Evolutionary conservation across 2,888 invertebrate species (phyloP).

Genomic region (Brachyopa scutellaris): DNA sequence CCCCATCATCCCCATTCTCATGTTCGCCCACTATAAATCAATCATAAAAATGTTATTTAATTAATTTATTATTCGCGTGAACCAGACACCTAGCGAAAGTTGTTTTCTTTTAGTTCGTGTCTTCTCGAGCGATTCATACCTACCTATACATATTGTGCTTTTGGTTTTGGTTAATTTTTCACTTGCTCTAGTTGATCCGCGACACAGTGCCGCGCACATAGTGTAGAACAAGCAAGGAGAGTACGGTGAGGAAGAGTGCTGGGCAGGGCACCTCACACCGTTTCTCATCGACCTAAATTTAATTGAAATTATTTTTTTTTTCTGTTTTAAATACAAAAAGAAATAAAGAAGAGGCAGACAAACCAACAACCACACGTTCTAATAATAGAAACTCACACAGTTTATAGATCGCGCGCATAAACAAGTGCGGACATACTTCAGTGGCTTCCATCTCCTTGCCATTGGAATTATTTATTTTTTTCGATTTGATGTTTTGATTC

Average conservation of each 20-base stretch:
- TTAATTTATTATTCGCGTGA: slow-evolving; percentile 56
- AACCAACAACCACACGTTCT: slow-evolving; percentile 42
- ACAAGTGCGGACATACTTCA: slow-evolving; percentile 70
- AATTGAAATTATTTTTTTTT: slow-evolving; percentile 68
- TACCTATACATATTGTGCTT: too few species aligned
- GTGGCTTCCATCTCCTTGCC: slow-evolving; percentile 58
- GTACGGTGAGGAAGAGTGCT: not conserved
- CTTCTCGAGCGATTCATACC: not conserved
- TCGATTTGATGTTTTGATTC: slow-evolving; percentile 50
- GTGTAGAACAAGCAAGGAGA: not conserved
- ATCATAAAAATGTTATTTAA: slow-evolving; percentile 52
- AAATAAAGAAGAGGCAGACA: not conserved
- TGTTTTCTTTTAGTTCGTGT: not conserved
- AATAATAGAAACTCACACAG: slow-evolving; percentile 56
- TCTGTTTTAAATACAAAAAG: slow-evolving; percentile 7
- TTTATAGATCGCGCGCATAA: slow-evolving; percentile 63
- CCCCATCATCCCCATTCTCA: not conserved
- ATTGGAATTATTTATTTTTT: slow-evolving; percentile 13
- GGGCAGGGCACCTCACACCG: slow-evolving; percentile 47
- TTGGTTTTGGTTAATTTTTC: slow-evolving; percentile 27
- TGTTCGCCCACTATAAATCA: slow-evolving; percentile 37
- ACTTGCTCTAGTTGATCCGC: slow-evolving; percentile 64
- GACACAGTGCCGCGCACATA: slow-evolving; percentile 57
- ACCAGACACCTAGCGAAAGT: slow-evolving; percentile 55
- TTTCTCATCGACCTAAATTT: slow-evolving; percentile 68